Base-by-base conservation (phyloP, 2,113 vertebrate genomes). In the Helogale parvula region DNA sequence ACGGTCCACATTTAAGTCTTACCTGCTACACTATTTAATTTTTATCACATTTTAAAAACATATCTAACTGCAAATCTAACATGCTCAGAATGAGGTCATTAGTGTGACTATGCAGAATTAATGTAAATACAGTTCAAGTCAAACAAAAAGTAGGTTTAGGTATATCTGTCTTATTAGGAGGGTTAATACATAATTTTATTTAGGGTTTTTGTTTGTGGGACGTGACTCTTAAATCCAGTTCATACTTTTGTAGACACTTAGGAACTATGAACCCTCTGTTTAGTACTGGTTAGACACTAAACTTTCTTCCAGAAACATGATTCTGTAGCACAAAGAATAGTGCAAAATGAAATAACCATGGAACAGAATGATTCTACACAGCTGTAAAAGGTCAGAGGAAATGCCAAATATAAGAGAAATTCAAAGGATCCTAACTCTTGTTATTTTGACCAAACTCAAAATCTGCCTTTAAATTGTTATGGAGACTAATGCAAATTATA, bases 331-430 rank as follows among this genome's bases (percentile, higher is more conserved):
- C 33, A 93, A 92, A 57, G 38, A 96, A 96, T 21, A 7, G 14
- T 88, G 1, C 3, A 94, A 97, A 71, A 52, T 92, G 88, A 77
- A 69, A 7, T 0, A 97, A 47, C 23, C 80, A 14, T n/a, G 54
- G 63, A 21, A 85, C 92, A 79, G 38, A 96, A 86, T 76, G 82
- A 86, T 93, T 82, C 45, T 41, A 74, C 2, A 72, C 1, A 54
- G n/a, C 38, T 83, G 6, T 93, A 57, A 97, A 98, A 96, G 90
- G 90, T 96, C 92, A 98, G 85, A 96, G 93, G 95, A 90, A 97
- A 96, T 96, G 79, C 25, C 76, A 97, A 3, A 90, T 94, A 38
- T 57, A 96, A 97, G 2, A 97, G 10, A 95, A 97, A 97, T 94
- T 29, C 0, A 0, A 86, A 96, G 77, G 33, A 81, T 38, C 68